Evolutionary conservation across 2,113 vertebrate genomes (phyloP).

Genomic region (Peromyscus leucopus): DNA sequence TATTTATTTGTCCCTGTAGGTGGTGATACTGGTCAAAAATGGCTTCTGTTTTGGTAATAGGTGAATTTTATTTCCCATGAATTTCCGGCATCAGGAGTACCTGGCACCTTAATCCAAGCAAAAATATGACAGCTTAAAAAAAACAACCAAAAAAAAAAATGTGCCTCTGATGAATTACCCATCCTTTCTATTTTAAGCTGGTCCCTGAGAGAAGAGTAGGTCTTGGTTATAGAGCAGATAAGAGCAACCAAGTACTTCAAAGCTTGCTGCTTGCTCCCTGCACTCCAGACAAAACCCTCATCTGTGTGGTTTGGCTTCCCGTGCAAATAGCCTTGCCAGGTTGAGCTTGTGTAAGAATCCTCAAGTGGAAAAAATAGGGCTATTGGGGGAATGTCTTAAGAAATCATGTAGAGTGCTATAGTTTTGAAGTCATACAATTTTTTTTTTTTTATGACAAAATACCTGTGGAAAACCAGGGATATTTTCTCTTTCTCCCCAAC

Average conservation of each 20-base stretch:
- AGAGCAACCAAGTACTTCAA: neutral
- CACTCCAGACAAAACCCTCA: neutral
- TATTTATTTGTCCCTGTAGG: conserved; percentile 40
- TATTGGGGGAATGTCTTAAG: conserved; percentile 39
- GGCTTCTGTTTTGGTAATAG: conserved; percentile 52
- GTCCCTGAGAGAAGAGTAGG: conserved; percentile 43
- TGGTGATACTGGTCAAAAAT: conserved; percentile 42
- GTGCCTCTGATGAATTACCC: conserved; percentile 72
- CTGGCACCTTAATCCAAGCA: conserved; percentile 58
- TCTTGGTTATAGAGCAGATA: conserved; percentile 28
- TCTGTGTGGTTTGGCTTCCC: neutral
- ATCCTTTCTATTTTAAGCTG: conserved; percentile 60
- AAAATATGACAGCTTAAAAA: conserved; percentile 61
- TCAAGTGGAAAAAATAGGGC: conserved; percentile 22
- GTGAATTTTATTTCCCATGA: conserved; percentile 58
- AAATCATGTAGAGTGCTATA: conserved; percentile 46
- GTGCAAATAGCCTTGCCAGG: neutral
- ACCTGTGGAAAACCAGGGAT: conserved; percentile 73
- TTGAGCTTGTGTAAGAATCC: neutral
- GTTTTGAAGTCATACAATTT: conserved; percentile 58
- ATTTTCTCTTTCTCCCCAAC: neutral
- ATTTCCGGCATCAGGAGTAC: conserved; percentile 73
- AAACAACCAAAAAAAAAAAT: conserved; percentile 9
- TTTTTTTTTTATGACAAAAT: conserved; percentile 54
- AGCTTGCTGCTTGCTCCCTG: conserved; percentile 38